Percentiles rank a stretch among this genome's conserved stretches.
Evolutionary conservation across 2,797 vertebrate species (phyloP).

Genomic region (Myotis daubentonii): DNA sequence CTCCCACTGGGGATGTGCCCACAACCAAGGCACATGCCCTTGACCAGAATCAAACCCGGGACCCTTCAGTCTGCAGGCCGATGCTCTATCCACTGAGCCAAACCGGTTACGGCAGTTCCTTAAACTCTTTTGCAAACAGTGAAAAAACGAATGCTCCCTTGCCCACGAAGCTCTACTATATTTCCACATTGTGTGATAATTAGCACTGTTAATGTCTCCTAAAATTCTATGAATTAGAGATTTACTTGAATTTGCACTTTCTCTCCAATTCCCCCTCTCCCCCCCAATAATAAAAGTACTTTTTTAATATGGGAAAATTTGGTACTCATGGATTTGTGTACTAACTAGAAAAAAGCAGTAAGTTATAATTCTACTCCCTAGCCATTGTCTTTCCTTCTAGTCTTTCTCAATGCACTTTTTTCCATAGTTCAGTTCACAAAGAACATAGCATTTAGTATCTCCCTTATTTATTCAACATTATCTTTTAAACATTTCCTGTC

Average conservation of each 20-base stretch:
- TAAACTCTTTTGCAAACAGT: constrained; percentile 12
- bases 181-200: constrained; percentile 35
- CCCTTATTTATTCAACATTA: constrained; percentile 28
- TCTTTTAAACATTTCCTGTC: background rate
- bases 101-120: background rate
- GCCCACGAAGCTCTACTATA: background rate
- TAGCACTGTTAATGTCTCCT: background rate
- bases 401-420: constrained; percentile 21
- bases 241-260: constrained; percentile 49
- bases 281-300: background rate
- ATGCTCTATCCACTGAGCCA: too few relatives aligned
- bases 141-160: background rate
- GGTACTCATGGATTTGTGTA: background rate
- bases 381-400: background rate
- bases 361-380: background rate
- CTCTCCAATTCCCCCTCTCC: background rate
- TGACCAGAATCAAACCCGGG: too few relatives aligned
- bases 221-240: constrained; percentile 34
- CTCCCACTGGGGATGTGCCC: too few relatives aligned
- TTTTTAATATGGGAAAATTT: constrained; percentile 9
- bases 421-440: background rate
- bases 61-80: too few relatives aligned
- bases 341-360: background rate
- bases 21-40: too few relatives aligned
- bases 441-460: background rate